Conservation (phyloP, 2,888 invertebrate genomes). For the Harmothoe impar region DNA sequence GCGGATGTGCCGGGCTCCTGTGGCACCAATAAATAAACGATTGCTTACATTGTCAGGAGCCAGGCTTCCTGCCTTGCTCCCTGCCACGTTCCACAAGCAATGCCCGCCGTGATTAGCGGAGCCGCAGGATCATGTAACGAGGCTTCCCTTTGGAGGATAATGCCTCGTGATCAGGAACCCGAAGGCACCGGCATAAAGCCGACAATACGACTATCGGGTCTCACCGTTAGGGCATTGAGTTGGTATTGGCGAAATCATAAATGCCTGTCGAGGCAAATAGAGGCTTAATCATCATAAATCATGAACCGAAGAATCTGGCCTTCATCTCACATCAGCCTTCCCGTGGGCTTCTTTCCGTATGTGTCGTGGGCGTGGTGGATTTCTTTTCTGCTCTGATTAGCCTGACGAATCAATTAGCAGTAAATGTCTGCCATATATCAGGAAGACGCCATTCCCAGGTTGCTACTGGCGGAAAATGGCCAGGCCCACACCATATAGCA, state of each 20-base stretch:
- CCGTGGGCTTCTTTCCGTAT: no score
- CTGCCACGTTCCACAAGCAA: neutral
- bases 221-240: neutral
- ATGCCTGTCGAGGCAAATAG: neutral
- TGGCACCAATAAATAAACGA: neutral
- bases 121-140: neutral
- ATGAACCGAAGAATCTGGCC: no score
- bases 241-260: neutral
- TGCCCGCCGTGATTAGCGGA: neutral
- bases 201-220: constrained; percentile 16
- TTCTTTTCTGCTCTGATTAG: no score
- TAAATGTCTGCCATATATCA: no score
- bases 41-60: neutral
- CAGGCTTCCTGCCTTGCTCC: neutral
- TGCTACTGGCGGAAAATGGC: no score
- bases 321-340: no score
- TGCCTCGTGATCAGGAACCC: neutral
- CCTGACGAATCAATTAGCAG: no score
- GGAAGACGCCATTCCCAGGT: no score
- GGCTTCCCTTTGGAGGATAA: neutral
- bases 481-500: no score
- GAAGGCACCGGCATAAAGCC: constrained; percentile 25
- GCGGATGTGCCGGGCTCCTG: no score
- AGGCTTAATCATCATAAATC: constrained; percentile 27
- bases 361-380: no score